Evolutionary conservation across 1,140 invertebrate genomes (phyloP), one percentile per base, ranked within the genome.

Genomic region (Cydia amplana): DNA sequence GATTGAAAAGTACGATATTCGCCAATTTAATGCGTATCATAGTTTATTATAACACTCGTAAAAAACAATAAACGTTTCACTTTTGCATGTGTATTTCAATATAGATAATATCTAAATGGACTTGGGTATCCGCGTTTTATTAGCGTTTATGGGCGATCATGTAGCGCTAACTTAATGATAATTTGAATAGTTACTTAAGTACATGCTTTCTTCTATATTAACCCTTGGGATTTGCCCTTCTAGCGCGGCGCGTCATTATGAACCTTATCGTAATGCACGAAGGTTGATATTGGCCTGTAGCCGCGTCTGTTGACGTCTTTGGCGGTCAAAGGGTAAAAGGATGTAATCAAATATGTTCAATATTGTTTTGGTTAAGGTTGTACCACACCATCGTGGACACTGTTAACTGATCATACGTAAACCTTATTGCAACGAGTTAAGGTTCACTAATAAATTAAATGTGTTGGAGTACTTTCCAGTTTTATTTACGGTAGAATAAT

Each of bases 1-100:
- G 51, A 55, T 55, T 55, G 20, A 55, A 55, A 55, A 55, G 51
- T 55, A 16, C 7, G 51, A 55, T 55, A 55, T 46, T 46, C 43
- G 10, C 43, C 43, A 46, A 46, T 14, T 32, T 32, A 32, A 46
- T 46, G 10, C 14, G 43, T 28, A 28, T 28, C 28, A 28, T 1
- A 28, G 28, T 28, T 28, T 28, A 28, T 28, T 46, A 14, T 46
- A 10, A 43, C 12, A 14, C 2, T 51, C 0, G 16, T 55, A 40
- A 40, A 55, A 18, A 55, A 55, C 6, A 23, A 7, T 9, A 60
- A 60, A 60, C 18, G 55, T 60, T 60, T 60, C 55, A 23, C 55
- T 60, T 60, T 60, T 23, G 6, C 9, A 20, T 60, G 20, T 60
- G n/a, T 51, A 51, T 18, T 51, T 51, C 18, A 51, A 51, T 51